Percentiles rank a stretch among this genome's conserved stretches.
Conservation (phyloP, 2,888 invertebrate genomes). For the Saturnia japonica region DNA sequence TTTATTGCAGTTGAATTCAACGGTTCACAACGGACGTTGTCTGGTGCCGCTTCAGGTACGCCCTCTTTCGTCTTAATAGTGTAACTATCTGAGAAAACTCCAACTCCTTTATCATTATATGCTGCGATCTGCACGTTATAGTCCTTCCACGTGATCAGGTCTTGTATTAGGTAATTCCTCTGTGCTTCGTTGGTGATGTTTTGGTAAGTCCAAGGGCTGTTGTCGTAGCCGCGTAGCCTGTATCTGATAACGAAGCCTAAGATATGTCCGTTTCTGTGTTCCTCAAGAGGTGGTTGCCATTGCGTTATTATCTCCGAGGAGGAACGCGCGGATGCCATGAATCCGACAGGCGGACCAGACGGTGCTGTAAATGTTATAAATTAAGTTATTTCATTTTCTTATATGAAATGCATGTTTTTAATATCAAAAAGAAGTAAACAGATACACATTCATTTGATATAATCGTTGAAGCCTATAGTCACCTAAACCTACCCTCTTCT, state of each 20-base stretch:
- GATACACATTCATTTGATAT: no score
- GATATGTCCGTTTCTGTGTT: constrained; percentile 97
- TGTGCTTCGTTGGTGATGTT: constrained; percentile 97
- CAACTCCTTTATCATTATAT: constrained; percentile 97
- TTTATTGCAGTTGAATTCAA: constrained; percentile 92
- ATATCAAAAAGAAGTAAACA: no score
- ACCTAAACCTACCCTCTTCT: no score
- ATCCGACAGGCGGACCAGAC: constrained; percentile 96
- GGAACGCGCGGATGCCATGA: constrained; percentile 96
- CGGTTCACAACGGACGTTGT: constrained; percentile 88
- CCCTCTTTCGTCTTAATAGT: constrained; percentile 98
- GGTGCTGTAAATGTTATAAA: constrained; percentile 85
- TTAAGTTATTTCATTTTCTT: background rate
- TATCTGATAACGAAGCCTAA: constrained; percentile 96
- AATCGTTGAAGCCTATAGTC: no score
- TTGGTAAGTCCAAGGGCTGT: constrained; percentile 94
- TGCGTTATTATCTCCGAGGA: constrained; percentile 97
- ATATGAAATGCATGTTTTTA: background rate
- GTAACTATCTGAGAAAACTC: constrained; percentile 94
- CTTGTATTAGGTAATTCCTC: constrained; percentile 93
- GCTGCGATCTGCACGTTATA: constrained; percentile 98
- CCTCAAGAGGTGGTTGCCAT: constrained; percentile 97
- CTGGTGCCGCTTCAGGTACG: constrained; percentile 95
- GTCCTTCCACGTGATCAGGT: constrained; percentile 98
- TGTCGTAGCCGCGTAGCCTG: constrained; percentile 94